phyloP scores from a whole-genome alignment of 2,113 vertebrate species.

The Dasypus novemcinctus region DNA sequence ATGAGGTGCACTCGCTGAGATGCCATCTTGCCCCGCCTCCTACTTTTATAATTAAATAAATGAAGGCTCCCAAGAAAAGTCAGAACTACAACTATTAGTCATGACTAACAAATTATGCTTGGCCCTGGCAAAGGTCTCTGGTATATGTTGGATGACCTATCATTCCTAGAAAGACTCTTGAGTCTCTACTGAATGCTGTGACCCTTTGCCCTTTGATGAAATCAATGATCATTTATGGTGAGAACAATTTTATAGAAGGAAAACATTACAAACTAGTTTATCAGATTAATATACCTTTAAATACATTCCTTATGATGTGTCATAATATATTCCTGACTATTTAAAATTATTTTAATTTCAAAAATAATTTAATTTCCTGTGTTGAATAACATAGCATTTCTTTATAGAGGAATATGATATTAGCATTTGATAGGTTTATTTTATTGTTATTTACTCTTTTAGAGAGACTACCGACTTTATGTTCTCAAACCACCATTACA shows the following conservation, averaged over 20 bases:
- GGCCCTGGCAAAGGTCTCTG: neutral
- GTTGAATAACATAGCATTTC: neutral
- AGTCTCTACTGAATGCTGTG: neutral
- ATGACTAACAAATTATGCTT: neutral
- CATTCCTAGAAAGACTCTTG: conserved; percentile 21
- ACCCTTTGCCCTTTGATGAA: neutral
- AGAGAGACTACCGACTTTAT: neutral
- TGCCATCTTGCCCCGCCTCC: too few relatives aligned
- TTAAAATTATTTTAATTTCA: conserved; percentile 14
- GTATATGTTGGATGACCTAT: neutral
- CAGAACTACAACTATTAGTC: neutral
- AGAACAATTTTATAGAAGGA: neutral
- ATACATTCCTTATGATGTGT: neutral
- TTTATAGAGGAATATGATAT: neutral
- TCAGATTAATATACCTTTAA: neutral
- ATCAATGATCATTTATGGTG: neutral
- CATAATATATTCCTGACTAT: neutral
- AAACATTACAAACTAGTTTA: neutral
- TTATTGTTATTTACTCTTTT: conserved; percentile 21
- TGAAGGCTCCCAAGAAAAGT: neutral
- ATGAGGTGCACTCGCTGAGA: too few relatives aligned
- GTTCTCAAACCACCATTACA: neutral
- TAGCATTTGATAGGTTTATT: neutral
- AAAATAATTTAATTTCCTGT: neutral
- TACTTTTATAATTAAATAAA: too few relatives aligned